Percentiles rank a stretch among this genome's conserved stretches.
These are phyloP conservation scores for Astur gentilis DNA, from an alignment of 2,113 vertebrate species.

Conservation along the genomic window DNA sequence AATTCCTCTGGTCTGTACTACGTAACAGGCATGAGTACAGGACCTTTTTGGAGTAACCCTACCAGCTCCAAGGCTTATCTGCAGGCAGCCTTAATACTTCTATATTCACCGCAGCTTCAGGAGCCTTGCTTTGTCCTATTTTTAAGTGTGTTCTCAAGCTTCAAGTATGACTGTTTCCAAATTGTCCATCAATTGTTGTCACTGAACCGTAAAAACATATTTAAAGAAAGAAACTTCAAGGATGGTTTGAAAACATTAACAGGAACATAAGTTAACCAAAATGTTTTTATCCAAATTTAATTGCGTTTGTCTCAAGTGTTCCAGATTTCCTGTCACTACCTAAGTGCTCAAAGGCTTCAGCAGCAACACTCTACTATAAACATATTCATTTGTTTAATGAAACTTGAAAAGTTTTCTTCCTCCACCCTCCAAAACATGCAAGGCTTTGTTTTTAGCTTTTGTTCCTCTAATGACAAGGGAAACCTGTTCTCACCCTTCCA, in stretches of 20 bases:
- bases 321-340: background rate
- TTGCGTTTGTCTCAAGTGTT: background rate
- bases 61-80: background rate
- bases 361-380: background rate
- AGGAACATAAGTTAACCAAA: background rate
- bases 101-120: rapidly evolving
- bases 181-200: background rate
- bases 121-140: background rate
- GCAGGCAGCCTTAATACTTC: background rate
- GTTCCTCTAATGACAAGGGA: background rate
- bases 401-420: background rate
- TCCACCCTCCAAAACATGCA: background rate
- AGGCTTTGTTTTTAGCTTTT: background rate
- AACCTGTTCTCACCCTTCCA: background rate
- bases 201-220: background rate
- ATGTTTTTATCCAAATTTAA: background rate
- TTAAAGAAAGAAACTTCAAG: background rate
- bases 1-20: background rate
- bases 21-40: rapidly evolving
- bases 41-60: background rate
- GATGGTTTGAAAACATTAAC: background rate
- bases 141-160: background rate
- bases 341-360: background rate
- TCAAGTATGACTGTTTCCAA: background rate
- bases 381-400: background rate